These are phyloP conservation scores for Botrylloides violaceus DNA, from an alignment of 23 tunicate species.

Conservation along the genomic window DNA sequence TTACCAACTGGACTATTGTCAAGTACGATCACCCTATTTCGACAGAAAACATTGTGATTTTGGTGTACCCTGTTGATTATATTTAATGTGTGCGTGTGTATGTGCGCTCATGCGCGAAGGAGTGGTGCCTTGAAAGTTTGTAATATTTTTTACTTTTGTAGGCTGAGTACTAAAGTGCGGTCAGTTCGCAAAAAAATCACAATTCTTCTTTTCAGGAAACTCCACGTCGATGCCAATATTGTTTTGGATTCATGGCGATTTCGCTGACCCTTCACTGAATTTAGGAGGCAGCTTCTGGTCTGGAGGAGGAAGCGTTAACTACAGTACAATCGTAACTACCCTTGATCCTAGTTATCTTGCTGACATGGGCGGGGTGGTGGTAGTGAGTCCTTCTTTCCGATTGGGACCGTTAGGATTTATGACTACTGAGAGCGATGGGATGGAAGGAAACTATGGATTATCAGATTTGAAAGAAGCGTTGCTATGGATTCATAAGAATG, in stretches of 20 bases:
- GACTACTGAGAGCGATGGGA: neutral
- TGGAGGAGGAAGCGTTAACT: constrained; percentile 8
- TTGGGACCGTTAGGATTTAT: constrained; percentile 11
- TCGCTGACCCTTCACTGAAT: neutral
- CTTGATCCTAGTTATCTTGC: neutral
- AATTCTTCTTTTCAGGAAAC: too few species aligned
- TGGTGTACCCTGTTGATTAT: too few species aligned
- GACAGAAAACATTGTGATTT: too few species aligned
- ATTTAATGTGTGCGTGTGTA: too few species aligned
- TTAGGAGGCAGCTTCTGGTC: constrained; percentile 12
- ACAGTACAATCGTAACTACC: neutral
- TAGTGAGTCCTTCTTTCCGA: neutral
- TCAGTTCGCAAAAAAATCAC: too few species aligned
- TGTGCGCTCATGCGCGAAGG: too few species aligned
- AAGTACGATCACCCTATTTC: too few species aligned
- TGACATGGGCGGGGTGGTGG: neutral
- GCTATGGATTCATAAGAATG: neutral
- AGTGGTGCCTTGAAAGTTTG: too few species aligned
- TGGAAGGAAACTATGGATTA: constrained; percentile 17
- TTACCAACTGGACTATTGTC: neutral
- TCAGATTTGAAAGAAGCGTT: constrained; percentile 11
- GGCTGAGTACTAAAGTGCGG: too few species aligned
- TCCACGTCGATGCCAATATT: constrained; percentile 3
- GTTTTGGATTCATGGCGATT: constrained; percentile 17
- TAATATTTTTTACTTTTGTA: too few species aligned